A percentile compares a stretch with the other conserved stretches of the same genome.
Conservation (phyloP, 2,888 invertebrate genomes). For the Ametastegia equiseti region DNA sequence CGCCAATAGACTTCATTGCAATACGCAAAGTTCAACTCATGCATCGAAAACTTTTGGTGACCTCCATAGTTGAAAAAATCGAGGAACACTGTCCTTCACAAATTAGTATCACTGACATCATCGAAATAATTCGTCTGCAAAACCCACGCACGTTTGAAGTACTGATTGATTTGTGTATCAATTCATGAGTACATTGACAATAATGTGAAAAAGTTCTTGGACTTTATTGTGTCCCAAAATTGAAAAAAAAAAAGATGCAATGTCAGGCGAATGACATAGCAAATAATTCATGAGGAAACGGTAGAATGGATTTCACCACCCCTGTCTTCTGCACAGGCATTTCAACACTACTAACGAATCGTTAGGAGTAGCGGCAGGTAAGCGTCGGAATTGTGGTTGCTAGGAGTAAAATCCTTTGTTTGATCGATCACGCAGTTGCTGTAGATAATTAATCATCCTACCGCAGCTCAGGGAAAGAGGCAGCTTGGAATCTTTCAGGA, state of each 20-base stretch:
- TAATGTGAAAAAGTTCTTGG: neutral
- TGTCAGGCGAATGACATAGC: neutral
- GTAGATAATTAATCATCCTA: conserved; percentile 10
- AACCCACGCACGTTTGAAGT: too few species aligned
- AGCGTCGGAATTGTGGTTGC: conserved; percentile 4
- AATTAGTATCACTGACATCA: neutral
- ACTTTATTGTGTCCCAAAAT: neutral
- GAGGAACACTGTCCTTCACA: neutral
- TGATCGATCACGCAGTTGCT: neutral
- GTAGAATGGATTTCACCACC: neutral
- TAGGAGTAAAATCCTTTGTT: conserved; percentile 19
- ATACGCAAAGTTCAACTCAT: neutral
- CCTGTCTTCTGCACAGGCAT: conserved; percentile 8
- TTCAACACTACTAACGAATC: conserved; percentile 3
- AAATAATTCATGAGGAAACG: neutral
- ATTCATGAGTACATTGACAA: neutral
- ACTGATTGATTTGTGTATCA: neutral
- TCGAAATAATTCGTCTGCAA: neutral
- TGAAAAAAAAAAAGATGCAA: neutral
- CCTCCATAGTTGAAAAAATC: neutral
- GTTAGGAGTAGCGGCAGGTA: neutral
- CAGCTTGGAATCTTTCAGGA: too few species aligned
- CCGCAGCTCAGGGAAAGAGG: too few species aligned
- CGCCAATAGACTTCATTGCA: neutral
- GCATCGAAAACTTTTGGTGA: neutral